phyloP scores from a whole-genome alignment of 2,888 invertebrate genomes.

The Drosophila emarginata region DNA sequence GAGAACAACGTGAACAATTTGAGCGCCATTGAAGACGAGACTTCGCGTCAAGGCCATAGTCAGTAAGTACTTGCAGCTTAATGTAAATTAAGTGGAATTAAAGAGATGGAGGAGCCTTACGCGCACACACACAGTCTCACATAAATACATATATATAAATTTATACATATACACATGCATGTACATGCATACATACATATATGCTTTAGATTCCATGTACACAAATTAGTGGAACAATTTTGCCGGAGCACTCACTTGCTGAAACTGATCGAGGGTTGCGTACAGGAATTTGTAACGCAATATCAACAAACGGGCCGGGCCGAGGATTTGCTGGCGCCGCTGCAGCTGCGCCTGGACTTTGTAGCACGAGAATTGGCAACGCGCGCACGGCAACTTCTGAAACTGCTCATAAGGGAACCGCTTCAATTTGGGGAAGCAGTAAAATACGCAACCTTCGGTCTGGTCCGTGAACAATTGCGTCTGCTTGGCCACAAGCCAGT shows the following conservation, averaged over 20 bases:
- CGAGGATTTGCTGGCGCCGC: conserved; percentile 73
- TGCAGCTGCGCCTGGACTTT: conserved; percentile 68
- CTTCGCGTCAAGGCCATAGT: conserved; percentile 30
- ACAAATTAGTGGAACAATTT: conserved; percentile 69
- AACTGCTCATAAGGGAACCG: conserved; percentile 74
- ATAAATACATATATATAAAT: too few species aligned
- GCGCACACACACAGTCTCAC: background rate
- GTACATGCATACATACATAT: background rate
- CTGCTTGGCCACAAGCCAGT: conserved; percentile 51
- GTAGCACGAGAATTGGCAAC: conserved; percentile 60
- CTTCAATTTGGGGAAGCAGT: conserved; percentile 71
- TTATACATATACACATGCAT: background rate
- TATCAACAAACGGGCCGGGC: conserved; percentile 56
- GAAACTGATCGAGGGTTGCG: conserved; percentile 64
- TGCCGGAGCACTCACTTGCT: conserved; percentile 64
- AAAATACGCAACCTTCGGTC: conserved; percentile 70
- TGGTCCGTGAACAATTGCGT: conserved; percentile 52
- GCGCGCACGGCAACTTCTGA: conserved; percentile 53
- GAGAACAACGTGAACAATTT: conserved; percentile 11
- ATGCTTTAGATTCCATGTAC: conserved; percentile 72
- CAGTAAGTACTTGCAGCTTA: conserved; percentile 43
- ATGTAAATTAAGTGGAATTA: background rate
- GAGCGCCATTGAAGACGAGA: conserved; percentile 4
- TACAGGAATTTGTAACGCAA: conserved; percentile 54
- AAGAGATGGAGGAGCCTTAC: background rate